A percentile compares a stretch with the other conserved stretches of the same genome.
These are phyloP conservation scores for Tiliacea aurago DNA, from an alignment of 2,888 invertebrate genomes.

Conservation along the genomic window DNA sequence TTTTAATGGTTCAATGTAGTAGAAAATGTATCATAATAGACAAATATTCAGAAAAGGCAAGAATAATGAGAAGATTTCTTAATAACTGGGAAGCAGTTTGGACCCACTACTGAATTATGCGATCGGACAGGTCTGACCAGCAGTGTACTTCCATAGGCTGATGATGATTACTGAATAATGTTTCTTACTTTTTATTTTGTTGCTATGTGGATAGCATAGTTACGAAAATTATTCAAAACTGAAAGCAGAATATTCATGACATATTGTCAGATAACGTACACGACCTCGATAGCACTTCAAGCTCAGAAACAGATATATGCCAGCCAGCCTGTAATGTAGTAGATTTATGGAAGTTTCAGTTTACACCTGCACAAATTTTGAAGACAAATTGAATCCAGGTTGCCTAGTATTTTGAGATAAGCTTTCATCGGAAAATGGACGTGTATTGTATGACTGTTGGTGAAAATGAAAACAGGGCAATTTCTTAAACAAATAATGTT, in stretches of 20 bases:
- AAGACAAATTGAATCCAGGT: conserved; percentile 23
- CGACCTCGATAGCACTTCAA: conserved; percentile 41
- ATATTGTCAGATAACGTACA: conserved; percentile 9
- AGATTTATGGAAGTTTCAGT: conserved; percentile 36
- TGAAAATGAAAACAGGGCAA: not conserved
- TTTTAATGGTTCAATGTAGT: conserved; percentile 26
- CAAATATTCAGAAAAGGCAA: not conserved
- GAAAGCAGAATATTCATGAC: conserved; percentile 24
- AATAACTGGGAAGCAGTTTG: not conserved
- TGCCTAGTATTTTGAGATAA: conserved; percentile 5
- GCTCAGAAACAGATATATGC: conserved; percentile 39
- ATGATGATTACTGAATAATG: not conserved
- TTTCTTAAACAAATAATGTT: not conserved
- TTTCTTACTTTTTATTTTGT: not conserved
- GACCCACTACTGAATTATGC: not conserved
- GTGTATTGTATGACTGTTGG: not conserved
- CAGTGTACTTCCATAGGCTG: not conserved
- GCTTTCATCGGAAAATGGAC: conserved; percentile 1
- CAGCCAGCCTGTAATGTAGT: not conserved
- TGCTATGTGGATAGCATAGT: not conserved
- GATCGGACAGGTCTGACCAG: not conserved
- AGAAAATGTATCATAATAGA: not conserved
- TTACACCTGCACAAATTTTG: conserved; percentile 30
- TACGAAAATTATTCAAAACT: conserved; percentile 8
- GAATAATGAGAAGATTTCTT: not conserved